Conservation (phyloP, 2,888 invertebrate genomes). For the Phyllotreta striolata region DNA sequence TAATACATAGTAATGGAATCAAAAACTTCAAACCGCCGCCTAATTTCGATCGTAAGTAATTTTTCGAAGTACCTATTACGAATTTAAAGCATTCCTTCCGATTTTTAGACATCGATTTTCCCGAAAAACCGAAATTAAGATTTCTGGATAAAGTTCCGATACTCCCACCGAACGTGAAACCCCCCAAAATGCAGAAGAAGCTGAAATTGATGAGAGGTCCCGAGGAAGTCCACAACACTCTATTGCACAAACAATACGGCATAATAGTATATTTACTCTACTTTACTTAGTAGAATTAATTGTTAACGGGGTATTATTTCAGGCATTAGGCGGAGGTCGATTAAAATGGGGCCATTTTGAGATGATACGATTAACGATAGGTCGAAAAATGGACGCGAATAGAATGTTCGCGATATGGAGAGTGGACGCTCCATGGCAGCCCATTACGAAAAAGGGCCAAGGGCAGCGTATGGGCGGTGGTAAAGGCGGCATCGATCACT, state of each 20-base stretch:
- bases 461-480: constrained; percentile 96
- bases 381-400: constrained; percentile 78
- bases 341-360: constrained; percentile 85
- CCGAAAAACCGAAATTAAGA: constrained; percentile 75
- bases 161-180: constrained; percentile 70
- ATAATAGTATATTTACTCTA: too few species aligned
- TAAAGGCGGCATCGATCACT: constrained; percentile 94
- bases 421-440: constrained; percentile 95
- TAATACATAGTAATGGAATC: constrained; percentile 65
- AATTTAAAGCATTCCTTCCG: too few species aligned
- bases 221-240: constrained; percentile 82
- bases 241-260: constrained; percentile 92
- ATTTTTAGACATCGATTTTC: constrained; percentile 73
- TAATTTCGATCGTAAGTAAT: constrained; percentile 70
- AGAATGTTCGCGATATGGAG: constrained; percentile 96
- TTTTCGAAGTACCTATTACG: background rate
- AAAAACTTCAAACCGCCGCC: constrained; percentile 75
- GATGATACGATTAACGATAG: constrained; percentile 81
- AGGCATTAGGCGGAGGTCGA: constrained; percentile 87
- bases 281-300: constrained; percentile 14
- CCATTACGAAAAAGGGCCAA: constrained; percentile 87
- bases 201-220: constrained; percentile 90
- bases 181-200: constrained; percentile 87
- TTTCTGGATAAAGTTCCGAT: constrained; percentile 78
- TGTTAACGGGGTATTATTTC: constrained; percentile 42